These are phyloP conservation scores for Gibbula magus DNA, from an alignment of 2,888 invertebrate genomes.

Conservation along the genomic window DNA sequence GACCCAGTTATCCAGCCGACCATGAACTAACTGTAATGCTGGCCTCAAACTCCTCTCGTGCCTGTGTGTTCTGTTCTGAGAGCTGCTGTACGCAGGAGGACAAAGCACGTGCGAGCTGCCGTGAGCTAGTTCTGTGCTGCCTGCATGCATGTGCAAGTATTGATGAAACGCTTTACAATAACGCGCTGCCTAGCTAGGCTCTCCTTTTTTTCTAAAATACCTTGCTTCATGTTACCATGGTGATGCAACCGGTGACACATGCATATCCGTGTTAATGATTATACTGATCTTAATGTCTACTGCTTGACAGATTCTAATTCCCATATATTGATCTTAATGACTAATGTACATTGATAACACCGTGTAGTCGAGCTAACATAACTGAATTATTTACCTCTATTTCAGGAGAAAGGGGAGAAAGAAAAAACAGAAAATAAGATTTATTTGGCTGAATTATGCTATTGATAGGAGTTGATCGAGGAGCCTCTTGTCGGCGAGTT, in stretches of 20 bases:
- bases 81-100: background rate
- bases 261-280: slow-evolving; percentile 13
- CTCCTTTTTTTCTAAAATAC: background rate
- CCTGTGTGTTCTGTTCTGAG: no score
- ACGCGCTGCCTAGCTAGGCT: background rate
- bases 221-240: slow-evolving; percentile 15
- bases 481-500: background rate
- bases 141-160: background rate
- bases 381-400: no score
- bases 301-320: no score
- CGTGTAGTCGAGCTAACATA: no score
- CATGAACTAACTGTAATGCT: slow-evolving; percentile 17
- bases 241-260: slow-evolving; percentile 14
- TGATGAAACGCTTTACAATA: slow-evolving; percentile 8
- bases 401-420: no score
- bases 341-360: no score
- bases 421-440: no score
- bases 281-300: background rate
- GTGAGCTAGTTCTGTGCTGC: background rate
- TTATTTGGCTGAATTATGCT: no score
- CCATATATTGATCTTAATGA: no score
- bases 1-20: slow-evolving; percentile 1
- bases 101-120: background rate
- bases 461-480: no score
- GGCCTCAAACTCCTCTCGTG: background rate